Evolutionary conservation across 2,113 vertebrate species (phyloP).

Genomic region (Varanus komodoensis): DNA sequence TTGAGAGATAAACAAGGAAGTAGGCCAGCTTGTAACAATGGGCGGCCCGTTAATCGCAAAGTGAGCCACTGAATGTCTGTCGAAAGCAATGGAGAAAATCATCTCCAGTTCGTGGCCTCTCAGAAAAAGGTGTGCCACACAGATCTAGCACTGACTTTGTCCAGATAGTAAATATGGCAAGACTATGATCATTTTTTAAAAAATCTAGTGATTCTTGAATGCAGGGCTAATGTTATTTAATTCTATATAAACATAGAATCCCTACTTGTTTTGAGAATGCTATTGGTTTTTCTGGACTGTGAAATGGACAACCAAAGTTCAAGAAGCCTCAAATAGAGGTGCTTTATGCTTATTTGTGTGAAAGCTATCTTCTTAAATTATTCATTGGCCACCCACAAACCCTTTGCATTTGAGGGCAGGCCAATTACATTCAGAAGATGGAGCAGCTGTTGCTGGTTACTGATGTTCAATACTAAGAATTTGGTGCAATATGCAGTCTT

Average conservation of each 20-base stretch:
- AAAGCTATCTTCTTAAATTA: neutral
- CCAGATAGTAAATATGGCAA: neutral
- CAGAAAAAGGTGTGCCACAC: neutral
- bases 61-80: neutral
- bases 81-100: neutral
- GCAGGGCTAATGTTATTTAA: neutral
- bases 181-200: neutral
- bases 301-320: neutral
- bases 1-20: neutral
- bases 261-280: neutral
- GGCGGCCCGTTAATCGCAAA: neutral
- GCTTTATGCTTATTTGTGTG: neutral
- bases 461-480: neutral
- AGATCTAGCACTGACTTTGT: neutral
- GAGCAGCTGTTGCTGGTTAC: neutral
- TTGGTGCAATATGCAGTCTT: neutral
- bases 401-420: neutral
- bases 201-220: neutral
- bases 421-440: neutral
- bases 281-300: neutral
- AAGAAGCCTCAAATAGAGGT: neutral
- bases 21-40: neutral
- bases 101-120: neutral
- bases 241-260: neutral
- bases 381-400: neutral